Conservation (phyloP, 2,888 invertebrate species). For the Temnothorax unifasciatus region DNA sequence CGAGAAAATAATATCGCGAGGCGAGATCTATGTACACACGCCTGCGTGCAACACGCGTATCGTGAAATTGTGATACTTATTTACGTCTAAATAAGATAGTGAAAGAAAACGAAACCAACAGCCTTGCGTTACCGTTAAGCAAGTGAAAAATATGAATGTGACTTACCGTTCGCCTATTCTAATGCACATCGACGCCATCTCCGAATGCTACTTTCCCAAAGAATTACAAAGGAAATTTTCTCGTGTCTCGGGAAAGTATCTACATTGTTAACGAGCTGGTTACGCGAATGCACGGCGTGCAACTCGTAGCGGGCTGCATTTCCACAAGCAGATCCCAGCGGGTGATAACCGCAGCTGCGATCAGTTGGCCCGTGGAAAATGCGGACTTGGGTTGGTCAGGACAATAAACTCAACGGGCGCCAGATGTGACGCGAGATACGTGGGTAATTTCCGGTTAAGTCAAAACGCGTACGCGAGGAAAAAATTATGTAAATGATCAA, state of each 20-base stretch:
- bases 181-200: background rate
- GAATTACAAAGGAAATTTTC: background rate
- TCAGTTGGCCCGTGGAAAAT: conserved; percentile 52
- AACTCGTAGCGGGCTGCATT: conserved; percentile 34
- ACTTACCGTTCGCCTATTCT: background rate
- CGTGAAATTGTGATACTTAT: background rate
- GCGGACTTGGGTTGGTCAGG: conserved; percentile 24
- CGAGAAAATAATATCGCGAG: conserved; percentile 68
- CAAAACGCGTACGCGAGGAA: background rate
- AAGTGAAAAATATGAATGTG: background rate
- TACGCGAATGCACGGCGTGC: conserved; percentile 26
- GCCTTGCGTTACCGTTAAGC: background rate
- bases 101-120: background rate
- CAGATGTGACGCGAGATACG: conserved; percentile 46
- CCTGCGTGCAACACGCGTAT: conserved; percentile 52
- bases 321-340: conserved; percentile 46
- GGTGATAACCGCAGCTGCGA: conserved; percentile 33
- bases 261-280: background rate
- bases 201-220: background rate
- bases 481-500: conserved; percentile 23
- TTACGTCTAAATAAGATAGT: background rate
- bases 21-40: conserved; percentile 35
- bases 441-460: conserved; percentile 25
- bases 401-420: conserved; percentile 34
- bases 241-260: conserved; percentile 6